Evolutionary conservation across 1,140 invertebrate species (phyloP), one percentile per base, ranked within the genome.

Genomic region (Hypothenemus hampei): DNA sequence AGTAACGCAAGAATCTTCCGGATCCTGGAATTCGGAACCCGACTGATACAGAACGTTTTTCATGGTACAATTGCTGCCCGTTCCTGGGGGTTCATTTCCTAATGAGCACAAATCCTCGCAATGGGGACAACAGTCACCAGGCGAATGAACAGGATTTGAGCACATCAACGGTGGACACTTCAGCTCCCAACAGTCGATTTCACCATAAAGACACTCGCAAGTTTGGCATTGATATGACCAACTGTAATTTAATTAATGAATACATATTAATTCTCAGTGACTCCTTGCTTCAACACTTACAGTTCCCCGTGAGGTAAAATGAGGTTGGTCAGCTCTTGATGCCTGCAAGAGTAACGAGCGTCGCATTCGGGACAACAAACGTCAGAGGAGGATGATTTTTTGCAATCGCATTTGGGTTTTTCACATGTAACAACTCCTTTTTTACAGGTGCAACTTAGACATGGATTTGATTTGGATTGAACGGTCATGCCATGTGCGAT

Each of bases 201-300:
- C 88, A 35, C 90, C 89, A 66, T 86, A 77, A 70, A 91, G 74
- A 75, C 90, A 93, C 75, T 92, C 89, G 77, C 90, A 93, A 50
- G 85, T 89, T 75, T 91, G 87, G 73, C 90, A 93, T 68, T 91
- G 85, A 73, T 90, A 91, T 51, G 89, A 84, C 90, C 90, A 93
- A 62, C 55, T 57, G 15, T 22, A 56, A 47, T 15, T 13, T 3
- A 19, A 40, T 36, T 18, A 49, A 37, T 6, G 3, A 19, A 22
- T 18, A 15, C 8, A 16, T 18, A 47, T 15, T n/a, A 7, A 29
- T 7, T 29, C n/a, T 29, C 6, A 29, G 26, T 29, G n/a, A 29
- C 16, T 26, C 10, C 4, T 8, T 20, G 11, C 6, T 23, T 45
- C 20, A 11, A 21, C 7, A 44, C 18, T 31, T 24, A 57, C 55